phyloP scores from a whole-genome alignment of 2,113 vertebrate species.

The Cyprinodon tularosa region DNA sequence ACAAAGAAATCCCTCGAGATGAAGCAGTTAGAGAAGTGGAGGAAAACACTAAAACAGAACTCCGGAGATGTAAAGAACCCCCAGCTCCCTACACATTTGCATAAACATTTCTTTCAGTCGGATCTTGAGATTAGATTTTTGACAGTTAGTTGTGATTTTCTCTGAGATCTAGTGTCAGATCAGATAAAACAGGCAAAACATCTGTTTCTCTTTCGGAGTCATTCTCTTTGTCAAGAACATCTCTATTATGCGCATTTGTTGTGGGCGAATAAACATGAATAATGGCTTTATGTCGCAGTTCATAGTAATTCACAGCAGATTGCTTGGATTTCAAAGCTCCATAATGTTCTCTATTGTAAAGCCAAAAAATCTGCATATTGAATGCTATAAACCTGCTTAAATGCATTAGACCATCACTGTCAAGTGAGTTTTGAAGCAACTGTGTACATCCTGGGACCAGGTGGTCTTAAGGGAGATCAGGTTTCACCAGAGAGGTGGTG shows the following conservation, averaged over 20 bases:
- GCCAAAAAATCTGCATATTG: constrained; percentile 2
- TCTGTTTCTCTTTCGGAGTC: neutral
- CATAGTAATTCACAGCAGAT: neutral
- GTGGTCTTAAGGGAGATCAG: constrained; percentile 65
- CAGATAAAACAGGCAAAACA: constrained; percentile 33
- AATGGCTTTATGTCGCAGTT: neutral
- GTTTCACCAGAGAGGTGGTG: constrained; percentile 60
- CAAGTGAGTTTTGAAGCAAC: constrained; percentile 36
- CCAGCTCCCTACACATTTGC: constrained; percentile 31
- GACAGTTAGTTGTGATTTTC: constrained; percentile 44
- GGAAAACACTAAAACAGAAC: constrained; percentile 12
- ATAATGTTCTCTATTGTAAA: neutral
- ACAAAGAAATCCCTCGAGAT: constrained; percentile 12
- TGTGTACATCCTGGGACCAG: constrained; percentile 53
- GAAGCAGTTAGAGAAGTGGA: neutral
- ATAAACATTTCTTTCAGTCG: constrained; percentile 19
- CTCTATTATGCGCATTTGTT: constrained; percentile 5
- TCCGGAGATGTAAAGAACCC: constrained; percentile 37
- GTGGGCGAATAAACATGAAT: neutral
- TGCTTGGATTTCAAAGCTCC: neutral
- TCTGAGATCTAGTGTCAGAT: constrained; percentile 50
- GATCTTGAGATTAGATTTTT: constrained; percentile 14
- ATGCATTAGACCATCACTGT: constrained; percentile 30
- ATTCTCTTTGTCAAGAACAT: constrained; percentile 34
- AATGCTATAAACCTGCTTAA: neutral